A percentile compares a stretch with the other conserved stretches of the same genome.
Evolutionary conservation across 2,113 vertebrate genomes (phyloP).

Genomic region (Abramis brama): DNA sequence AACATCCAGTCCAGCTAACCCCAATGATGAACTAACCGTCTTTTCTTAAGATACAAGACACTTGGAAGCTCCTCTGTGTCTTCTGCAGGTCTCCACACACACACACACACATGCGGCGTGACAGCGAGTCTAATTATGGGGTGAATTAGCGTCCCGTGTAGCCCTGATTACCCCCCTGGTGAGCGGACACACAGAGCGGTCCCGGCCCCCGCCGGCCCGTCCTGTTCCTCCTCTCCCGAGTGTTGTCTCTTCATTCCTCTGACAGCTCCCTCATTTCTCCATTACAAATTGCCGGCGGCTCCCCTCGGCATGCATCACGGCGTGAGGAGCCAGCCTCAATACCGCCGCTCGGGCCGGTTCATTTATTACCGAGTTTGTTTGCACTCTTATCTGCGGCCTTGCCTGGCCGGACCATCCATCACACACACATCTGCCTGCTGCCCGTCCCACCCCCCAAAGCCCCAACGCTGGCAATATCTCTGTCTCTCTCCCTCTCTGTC

Average conservation of each 20-base stretch:
- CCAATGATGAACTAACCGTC: background rate
- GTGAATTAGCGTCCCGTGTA: conserved; percentile 74
- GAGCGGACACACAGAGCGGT: conserved; percentile 62
- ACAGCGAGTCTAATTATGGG: conserved; percentile 69
- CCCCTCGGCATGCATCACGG: conserved; percentile 91
- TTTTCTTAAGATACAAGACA: background rate
- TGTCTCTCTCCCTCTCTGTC: conserved; percentile 37
- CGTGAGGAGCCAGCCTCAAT: conserved; percentile 81
- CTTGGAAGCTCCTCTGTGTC: background rate
- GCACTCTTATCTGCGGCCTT: conserved; percentile 95
- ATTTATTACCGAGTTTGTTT: conserved; percentile 96
- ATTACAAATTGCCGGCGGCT: conserved; percentile 89
- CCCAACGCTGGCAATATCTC: conserved; percentile 48
- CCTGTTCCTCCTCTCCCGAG: conserved; percentile 55
- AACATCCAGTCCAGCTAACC: background rate
- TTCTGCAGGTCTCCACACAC: background rate
- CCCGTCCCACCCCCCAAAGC: conserved; percentile 55
- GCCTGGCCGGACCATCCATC: conserved; percentile 91
- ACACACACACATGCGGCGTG: background rate
- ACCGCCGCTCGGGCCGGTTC: conserved; percentile 82
- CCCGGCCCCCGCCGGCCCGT: conserved; percentile 9
- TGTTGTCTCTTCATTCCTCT: conserved; percentile 78
- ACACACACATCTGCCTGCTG: conserved; percentile 77
- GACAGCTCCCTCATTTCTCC: conserved; percentile 85
- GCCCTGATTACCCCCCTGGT: conserved; percentile 75